Percentiles rank a stretch among this genome's conserved stretches.
Evolutionary conservation across 2,888 invertebrate genomes (phyloP).

Genomic region (Agrochola lota): DNA sequence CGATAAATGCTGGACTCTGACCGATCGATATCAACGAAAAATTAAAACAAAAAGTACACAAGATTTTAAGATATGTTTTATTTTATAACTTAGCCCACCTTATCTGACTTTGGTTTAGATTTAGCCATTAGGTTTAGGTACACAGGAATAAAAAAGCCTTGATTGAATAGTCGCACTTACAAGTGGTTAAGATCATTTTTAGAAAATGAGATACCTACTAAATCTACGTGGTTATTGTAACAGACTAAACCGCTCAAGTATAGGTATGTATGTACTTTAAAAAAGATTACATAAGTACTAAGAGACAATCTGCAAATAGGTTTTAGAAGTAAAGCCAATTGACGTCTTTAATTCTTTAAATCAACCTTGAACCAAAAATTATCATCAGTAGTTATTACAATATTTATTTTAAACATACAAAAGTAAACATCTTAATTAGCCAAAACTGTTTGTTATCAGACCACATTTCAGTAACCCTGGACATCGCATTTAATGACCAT

Average conservation of each 20-base stretch:
- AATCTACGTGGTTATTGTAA: background rate
- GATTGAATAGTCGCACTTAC: background rate
- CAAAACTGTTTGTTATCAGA: slow-evolving; percentile 58
- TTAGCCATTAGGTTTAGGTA: too few species aligned
- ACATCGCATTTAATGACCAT: slow-evolving; percentile 63
- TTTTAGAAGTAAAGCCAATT: background rate
- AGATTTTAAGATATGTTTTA: background rate
- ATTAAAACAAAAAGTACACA: background rate
- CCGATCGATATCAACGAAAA: background rate
- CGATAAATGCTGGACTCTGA: slow-evolving; percentile 11
- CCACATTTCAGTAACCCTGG: slow-evolving; percentile 58
- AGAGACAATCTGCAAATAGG: background rate
- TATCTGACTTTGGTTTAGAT: background rate
- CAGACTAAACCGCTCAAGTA: background rate
- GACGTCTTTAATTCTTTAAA: background rate
- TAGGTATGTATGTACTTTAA: background rate
- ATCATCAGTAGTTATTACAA: too few species aligned
- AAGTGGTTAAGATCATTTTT: background rate
- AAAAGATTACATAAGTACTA: background rate
- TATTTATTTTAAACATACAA: background rate
- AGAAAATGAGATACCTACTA: background rate
- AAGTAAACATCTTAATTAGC: slow-evolving; percentile 49
- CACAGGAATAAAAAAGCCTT: background rate
- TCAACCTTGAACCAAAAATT: background rate
- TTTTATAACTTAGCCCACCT: too few species aligned